phyloP scores from a whole-genome alignment of 2,888 invertebrate species.

The Siphlonurus alternatus region DNA sequence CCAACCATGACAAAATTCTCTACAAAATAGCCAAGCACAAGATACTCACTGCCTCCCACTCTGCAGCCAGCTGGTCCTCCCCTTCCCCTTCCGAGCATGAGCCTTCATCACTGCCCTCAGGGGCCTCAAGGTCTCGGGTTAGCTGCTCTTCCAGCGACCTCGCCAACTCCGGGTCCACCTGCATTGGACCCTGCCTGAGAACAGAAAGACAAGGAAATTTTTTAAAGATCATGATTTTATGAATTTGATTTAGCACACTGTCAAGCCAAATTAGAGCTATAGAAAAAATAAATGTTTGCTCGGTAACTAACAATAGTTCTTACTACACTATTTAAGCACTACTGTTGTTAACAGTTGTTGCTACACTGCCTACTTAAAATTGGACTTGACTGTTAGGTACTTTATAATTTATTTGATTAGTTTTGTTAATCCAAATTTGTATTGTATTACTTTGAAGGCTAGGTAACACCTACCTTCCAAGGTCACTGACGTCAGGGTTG shows the following conservation, averaged over 20 bases:
- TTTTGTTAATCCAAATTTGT: neutral
- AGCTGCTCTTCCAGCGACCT: conserved; percentile 46
- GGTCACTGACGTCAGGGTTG: conserved; percentile 42
- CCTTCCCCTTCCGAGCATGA: conserved; percentile 50
- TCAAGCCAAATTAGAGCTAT: neutral
- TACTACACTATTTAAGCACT: too few relatives aligned
- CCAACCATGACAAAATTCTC: too few relatives aligned
- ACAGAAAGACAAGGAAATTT: conserved; percentile 5
- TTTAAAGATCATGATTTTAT: neutral
- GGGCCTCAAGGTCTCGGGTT: conserved; percentile 40
- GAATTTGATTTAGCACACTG: neutral
- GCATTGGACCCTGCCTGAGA: conserved; percentile 44
- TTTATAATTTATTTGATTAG: neutral
- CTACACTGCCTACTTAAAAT: too few relatives aligned
- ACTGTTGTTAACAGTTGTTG: too few relatives aligned
- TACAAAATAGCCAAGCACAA: too few relatives aligned
- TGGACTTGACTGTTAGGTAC: too few relatives aligned
- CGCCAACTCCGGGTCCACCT: conserved; percentile 35
- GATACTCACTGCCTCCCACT: conserved; percentile 59
- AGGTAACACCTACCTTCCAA: conserved; percentile 46
- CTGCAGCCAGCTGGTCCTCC: conserved; percentile 50
- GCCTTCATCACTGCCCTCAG: conserved; percentile 31
- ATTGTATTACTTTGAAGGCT: conserved; percentile 4
- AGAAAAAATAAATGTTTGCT: neutral
- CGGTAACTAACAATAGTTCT: too few relatives aligned